Conservation (phyloP, 2,113 vertebrate genomes). For the Cyanistes caeruleus region DNA sequence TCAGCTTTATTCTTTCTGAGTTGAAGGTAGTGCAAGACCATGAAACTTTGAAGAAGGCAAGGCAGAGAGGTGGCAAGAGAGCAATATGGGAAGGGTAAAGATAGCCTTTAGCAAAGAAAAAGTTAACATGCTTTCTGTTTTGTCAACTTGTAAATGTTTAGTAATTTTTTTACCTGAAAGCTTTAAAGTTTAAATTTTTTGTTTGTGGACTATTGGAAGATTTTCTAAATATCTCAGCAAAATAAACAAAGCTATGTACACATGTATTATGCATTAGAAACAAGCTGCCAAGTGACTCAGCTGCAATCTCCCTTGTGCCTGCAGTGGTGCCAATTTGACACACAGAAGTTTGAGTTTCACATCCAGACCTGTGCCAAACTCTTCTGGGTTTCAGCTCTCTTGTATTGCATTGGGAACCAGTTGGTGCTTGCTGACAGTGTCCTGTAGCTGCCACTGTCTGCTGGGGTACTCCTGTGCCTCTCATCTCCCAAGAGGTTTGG, state of each 20-base stretch:
- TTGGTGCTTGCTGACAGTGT: neutral
- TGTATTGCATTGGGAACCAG: neutral
- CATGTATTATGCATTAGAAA: neutral
- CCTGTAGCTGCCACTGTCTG: fast-evolving
- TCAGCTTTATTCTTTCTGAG: neutral
- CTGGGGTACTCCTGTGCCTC: fast-evolving
- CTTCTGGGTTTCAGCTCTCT: neutral
- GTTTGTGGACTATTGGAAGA: neutral
- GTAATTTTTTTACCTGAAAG: neutral
- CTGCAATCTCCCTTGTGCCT: neutral
- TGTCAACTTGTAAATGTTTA: neutral
- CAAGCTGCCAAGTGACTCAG: neutral
- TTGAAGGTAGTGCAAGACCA: neutral
- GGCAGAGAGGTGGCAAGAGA: neutral
- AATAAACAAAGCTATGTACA: neutral
- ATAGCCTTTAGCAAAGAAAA: neutral
- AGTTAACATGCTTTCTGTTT: neutral
- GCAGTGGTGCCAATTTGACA: fast-evolving
- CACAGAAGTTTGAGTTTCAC: neutral
- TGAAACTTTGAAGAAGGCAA: neutral
- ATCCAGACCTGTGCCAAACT: neutral
- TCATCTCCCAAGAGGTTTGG: neutral
- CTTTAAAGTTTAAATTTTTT: neutral
- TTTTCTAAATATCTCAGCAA: neutral
- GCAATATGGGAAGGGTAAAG: neutral